Evolutionary conservation across 1,140 invertebrate genomes (phyloP).

Genomic region (Apis mellifera): Amel_HAv3.1 CM009939.2:4744001-4744500

Average conservation of each 20-base stretch:
- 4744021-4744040: neutral
- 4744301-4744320: neutral
- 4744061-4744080: neutral
- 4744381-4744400: neutral
- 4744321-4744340: too few species aligned
- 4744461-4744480: too few species aligned
- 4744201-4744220: neutral
- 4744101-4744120: slow-evolving; percentile 20
- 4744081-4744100: slow-evolving; percentile 25
- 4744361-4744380: neutral
- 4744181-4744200: slow-evolving; percentile 2
- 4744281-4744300: neutral
- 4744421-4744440: too few species aligned
- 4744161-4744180: slow-evolving; percentile 31
- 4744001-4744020: neutral
- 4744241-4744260: neutral
- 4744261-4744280: too few species aligned
- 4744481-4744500: too few species aligned
- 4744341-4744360: neutral
- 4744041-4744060: neutral
- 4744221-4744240: neutral
- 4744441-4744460: too few species aligned
- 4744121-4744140: slow-evolving; percentile 6
- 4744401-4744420: neutral
- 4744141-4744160: slow-evolving; percentile 33